Percentiles rank a stretch among this genome's conserved stretches.
Evolutionary conservation across 2,113 vertebrate genomes (phyloP).

Genomic region (Cygnus atratus): DNA sequence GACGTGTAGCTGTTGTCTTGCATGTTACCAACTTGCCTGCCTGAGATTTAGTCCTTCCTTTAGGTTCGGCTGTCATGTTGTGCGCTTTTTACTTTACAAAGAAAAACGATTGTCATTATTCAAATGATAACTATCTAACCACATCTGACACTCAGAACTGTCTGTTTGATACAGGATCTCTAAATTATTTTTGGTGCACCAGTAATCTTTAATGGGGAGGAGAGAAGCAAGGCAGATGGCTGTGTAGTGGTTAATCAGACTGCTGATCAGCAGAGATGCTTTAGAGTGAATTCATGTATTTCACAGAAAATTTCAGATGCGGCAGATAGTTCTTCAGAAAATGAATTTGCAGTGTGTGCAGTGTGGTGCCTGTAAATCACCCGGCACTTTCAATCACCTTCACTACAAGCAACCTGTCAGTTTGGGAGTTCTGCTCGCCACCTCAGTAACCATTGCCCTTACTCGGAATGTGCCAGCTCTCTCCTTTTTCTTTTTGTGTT

Average conservation of each 20-base stretch:
- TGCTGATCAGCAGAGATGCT: background rate
- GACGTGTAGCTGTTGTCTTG: background rate
- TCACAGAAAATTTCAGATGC: constrained; percentile 8
- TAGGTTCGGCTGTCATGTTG: background rate
- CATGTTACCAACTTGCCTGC: background rate
- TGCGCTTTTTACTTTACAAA: background rate
- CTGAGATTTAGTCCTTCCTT: background rate
- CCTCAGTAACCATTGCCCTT: background rate
- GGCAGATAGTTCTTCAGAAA: background rate
- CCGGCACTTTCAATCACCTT: background rate
- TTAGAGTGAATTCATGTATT: background rate
- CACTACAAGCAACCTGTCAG: rapidly evolving
- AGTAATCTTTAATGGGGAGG: background rate
- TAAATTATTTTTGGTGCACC: constrained; percentile 18
- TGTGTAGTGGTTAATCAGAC: constrained; percentile 23
- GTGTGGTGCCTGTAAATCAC: background rate
- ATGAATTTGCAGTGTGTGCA: background rate
- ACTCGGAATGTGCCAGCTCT: background rate
- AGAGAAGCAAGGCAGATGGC: background rate
- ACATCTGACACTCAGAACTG: constrained; percentile 7
- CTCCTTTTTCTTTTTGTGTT: background rate
- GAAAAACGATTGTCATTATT: constrained; percentile 1
- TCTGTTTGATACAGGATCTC: constrained; percentile 1
- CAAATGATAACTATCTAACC: constrained; percentile 14
- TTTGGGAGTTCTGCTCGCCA: background rate